Evolutionary conservation across 2,888 invertebrate species (phyloP).

Genomic region (Teleogryllus oceanicus): DNA sequence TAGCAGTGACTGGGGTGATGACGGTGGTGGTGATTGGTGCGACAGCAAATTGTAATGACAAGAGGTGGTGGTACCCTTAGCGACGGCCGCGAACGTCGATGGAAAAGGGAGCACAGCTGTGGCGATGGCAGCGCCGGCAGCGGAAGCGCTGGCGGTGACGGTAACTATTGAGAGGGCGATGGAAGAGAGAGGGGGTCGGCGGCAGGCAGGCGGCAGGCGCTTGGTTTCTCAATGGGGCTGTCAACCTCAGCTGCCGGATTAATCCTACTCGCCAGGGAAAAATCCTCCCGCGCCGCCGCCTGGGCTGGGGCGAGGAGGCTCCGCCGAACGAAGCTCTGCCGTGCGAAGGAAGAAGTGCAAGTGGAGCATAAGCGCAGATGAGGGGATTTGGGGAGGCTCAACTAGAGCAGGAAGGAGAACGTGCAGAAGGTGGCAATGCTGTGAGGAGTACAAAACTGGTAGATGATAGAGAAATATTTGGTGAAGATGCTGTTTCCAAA

Average conservation of each 20-base stretch:
- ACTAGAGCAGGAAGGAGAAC: neutral
- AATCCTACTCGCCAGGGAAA: constrained; percentile 2
- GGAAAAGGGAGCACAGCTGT: neutral
- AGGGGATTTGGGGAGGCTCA: neutral
- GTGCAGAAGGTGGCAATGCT: neutral
- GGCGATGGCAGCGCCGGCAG: neutral
- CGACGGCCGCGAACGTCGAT: too few species aligned
- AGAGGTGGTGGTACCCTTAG: too few species aligned
- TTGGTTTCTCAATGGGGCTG: constrained; percentile 1
- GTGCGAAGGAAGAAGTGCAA: neutral
- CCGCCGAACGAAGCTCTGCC: too few species aligned
- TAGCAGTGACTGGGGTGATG: too few species aligned
- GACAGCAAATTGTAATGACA: too few species aligned
- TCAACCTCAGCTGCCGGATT: constrained; percentile 18
- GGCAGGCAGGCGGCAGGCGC: neutral
- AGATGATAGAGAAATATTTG: too few species aligned
- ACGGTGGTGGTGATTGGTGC: too few species aligned
- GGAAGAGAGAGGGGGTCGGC: neutral
- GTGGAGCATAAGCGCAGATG: neutral
- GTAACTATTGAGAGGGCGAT: neutral
- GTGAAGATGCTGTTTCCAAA: too few species aligned
- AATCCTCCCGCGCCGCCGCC: neutral
- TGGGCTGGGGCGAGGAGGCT: neutral
- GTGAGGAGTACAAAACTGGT: too few species aligned
- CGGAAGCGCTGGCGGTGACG: neutral